Conservation (phyloP, 2,797 vertebrate genomes). For the Halcyon badia region DNA sequence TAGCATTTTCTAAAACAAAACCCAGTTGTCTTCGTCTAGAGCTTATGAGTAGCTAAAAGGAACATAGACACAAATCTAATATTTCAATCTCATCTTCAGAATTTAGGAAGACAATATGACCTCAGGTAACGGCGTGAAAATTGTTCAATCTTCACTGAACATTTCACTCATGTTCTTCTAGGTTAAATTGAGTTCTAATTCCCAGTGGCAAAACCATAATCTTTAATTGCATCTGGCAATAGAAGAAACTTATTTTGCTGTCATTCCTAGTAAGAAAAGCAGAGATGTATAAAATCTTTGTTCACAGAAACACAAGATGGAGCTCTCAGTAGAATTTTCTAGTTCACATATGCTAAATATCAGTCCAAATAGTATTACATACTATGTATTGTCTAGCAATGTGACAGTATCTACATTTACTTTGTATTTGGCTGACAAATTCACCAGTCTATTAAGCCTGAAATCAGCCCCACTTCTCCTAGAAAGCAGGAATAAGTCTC, state of each 20-base stretch:
- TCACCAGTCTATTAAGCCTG: neutral
- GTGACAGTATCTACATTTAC: neutral
- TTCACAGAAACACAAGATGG: neutral
- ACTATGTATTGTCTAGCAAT: neutral
- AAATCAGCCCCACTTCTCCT: neutral
- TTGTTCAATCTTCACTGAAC: neutral
- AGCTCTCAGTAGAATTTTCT: neutral
- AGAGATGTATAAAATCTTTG: neutral
- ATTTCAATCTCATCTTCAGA: neutral
- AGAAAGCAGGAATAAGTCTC: neutral
- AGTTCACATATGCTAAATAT: neutral
- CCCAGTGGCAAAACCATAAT: neutral
- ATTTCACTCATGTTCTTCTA: neutral
- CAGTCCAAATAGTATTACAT: neutral
- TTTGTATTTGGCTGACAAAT: neutral
- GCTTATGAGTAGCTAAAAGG: neutral
- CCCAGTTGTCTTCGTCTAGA: neutral
- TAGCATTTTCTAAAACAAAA: neutral
- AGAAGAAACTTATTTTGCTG: neutral
- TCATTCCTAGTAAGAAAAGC: neutral
- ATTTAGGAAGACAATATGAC: neutral
- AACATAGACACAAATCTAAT: neutral
- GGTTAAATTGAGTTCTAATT: neutral
- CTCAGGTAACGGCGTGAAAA: neutral
- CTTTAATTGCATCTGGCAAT: neutral